Conservation (phyloP, 2,113 vertebrate genomes). For the Electrona antarctica region DNA sequence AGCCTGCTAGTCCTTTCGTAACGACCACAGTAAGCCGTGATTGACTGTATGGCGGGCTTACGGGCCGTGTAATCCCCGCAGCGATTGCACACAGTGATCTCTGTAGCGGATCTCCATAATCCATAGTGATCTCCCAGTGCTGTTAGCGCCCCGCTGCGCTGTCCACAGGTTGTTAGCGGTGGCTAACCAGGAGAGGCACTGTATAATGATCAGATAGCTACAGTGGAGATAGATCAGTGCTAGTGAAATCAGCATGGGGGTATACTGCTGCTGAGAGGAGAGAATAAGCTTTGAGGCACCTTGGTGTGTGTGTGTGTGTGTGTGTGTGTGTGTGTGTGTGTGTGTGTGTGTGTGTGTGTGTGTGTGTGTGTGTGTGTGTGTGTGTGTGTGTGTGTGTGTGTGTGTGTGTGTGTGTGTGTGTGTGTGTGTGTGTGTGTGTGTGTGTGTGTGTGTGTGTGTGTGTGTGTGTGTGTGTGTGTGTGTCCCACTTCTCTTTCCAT, state of each 20-base stretch:
- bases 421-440: conserved; percentile 38
- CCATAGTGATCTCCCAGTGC: neutral
- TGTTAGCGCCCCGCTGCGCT: conserved; percentile 6
- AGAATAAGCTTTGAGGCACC: conserved; percentile 21
- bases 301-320: conserved; percentile 45
- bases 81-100: conserved; percentile 10
- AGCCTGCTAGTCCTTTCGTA: neutral
- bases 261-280: conserved; percentile 38
- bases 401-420: conserved; percentile 20
- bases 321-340: neutral
- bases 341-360: conserved; percentile 37
- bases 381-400: conserved; percentile 29
- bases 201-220: conserved; percentile 43
- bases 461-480: conserved; percentile 12
- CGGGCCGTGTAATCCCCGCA: conserved; percentile 4
- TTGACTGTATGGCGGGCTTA: conserved; percentile 11
- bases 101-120: conserved; percentile 9
- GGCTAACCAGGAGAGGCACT: conserved; percentile 34
- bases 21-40: neutral
- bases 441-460: conserved; percentile 30
- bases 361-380: conserved; percentile 31
- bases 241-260: conserved; percentile 36
- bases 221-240: conserved; percentile 39
- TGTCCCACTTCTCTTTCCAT: neutral
- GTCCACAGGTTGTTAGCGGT: conserved; percentile 43